Evolutionary conservation across 2,113 vertebrate genomes (phyloP).

Genomic region (Macquaria australasica): DNA sequence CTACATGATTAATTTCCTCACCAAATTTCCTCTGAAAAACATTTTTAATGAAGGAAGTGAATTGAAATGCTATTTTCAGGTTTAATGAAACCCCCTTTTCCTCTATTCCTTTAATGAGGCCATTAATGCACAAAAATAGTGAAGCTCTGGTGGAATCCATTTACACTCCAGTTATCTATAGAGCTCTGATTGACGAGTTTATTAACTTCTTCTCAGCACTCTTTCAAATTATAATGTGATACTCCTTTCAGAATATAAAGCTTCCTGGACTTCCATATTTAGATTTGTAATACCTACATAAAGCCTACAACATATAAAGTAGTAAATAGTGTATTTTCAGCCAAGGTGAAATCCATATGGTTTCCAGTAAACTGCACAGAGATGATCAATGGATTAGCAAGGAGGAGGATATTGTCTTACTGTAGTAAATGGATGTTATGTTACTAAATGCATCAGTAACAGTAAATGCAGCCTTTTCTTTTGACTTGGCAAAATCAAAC

Average conservation of each 20-base stretch:
- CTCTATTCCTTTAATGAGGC: conserved; percentile 34
- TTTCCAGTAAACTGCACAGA: conserved; percentile 27
- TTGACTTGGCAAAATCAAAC: not conserved
- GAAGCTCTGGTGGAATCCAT: conserved; percentile 37
- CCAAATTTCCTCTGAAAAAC: conserved; percentile 38
- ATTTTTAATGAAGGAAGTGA: conserved; percentile 45
- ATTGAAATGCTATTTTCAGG: conserved; percentile 60
- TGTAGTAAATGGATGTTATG: conserved; percentile 36
- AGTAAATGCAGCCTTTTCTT: not conserved
- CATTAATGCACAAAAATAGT: conserved; percentile 42
- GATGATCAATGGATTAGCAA: conserved; percentile 18
- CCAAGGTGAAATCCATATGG: conserved; percentile 12
- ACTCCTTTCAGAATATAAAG: not conserved
- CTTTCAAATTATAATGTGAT: not conserved
- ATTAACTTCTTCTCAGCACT: conserved; percentile 23
- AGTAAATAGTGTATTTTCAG: conserved; percentile 28
- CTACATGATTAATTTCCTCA: conserved; percentile 24
- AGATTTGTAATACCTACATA: not conserved
- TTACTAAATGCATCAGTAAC: conserved; percentile 5
- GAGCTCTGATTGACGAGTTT: conserved; percentile 30
- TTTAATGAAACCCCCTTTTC: conserved; percentile 38
- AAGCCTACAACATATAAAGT: not conserved
- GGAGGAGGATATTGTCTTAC: conserved; percentile 11
- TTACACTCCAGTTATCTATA: conserved; percentile 11
- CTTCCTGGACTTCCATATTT: not conserved